Evolutionary conservation across 2,113 vertebrate species (phyloP).

Genomic region (Callocephalon fimbriatum): DNA sequence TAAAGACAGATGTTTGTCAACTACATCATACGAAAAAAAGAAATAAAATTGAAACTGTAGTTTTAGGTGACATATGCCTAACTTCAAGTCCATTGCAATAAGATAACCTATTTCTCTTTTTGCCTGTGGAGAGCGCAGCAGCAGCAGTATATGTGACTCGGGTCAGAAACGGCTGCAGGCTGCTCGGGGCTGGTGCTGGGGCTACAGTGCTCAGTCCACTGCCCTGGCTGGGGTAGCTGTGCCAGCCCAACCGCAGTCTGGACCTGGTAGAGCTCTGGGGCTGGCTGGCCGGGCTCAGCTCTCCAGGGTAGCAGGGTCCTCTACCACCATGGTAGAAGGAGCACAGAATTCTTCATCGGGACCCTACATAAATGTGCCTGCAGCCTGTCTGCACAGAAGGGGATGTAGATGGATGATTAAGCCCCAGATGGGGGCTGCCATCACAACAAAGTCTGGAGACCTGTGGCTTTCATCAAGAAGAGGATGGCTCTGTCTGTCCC

Average conservation of each 20-base stretch:
- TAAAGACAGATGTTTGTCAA: not conserved
- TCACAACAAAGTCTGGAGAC: not conserved
- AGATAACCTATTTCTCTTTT: not conserved
- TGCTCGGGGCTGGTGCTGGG: not conserved
- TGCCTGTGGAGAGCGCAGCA: fast-evolving
- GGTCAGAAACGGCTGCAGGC: not conserved
- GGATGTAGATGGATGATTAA: not conserved
- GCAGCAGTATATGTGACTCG: not conserved
- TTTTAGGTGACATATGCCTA: not conserved
- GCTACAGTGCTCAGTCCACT: fast-evolving
- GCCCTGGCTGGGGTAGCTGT: not conserved
- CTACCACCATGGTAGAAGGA: not conserved
- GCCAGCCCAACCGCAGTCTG: fast-evolving
- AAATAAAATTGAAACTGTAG: not conserved
- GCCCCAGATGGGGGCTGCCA: not conserved
- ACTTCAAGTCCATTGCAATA: not conserved
- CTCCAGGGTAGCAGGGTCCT: not conserved
- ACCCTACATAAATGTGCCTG: not conserved
- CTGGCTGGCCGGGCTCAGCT: not conserved
- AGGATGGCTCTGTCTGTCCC: not conserved
- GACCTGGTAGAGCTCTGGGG: not conserved
- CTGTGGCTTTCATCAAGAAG: not conserved
- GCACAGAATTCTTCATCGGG: not conserved
- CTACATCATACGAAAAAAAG: not conserved
- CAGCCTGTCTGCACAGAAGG: fast-evolving